Evolutionary conservation across 2,888 invertebrate genomes (phyloP).

Genomic region (Drosophila mimica): DNA sequence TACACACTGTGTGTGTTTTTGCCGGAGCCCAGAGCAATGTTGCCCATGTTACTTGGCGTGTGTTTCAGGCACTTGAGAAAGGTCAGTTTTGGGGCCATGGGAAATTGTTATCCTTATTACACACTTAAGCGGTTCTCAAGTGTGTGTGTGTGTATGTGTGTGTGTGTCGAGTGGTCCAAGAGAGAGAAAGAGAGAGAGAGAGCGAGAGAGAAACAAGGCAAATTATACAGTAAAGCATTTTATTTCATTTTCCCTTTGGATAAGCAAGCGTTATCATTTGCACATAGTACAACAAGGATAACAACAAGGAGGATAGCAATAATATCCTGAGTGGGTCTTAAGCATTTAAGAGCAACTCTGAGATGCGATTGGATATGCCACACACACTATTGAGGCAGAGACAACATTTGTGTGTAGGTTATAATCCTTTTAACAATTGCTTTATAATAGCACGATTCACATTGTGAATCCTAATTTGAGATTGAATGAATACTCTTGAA

Average conservation of each 20-base stretch:
- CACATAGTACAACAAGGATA: slow-evolving; percentile 27
- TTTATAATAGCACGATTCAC: neutral
- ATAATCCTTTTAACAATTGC: neutral
- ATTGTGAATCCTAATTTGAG: neutral
- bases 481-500: neutral
- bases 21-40: slow-evolving; percentile 35
- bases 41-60: slow-evolving; percentile 20
- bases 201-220: slow-evolving; percentile 18
- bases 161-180: neutral
- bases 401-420: neutral
- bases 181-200: neutral
- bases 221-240: slow-evolving; percentile 48
- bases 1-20: slow-evolving; percentile 9
- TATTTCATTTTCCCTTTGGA: slow-evolving; percentile 43
- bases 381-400: neutral
- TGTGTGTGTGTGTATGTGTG: neutral
- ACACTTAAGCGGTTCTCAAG: slow-evolving; percentile 45
- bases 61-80: slow-evolving; percentile 68
- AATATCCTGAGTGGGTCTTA: neutral
- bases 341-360: neutral
- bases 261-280: slow-evolving; percentile 35
- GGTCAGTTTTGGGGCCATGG: slow-evolving; percentile 75
- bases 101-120: slow-evolving; percentile 76
- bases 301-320: slow-evolving; percentile 11
- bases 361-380: neutral